A percentile compares a stretch with the other conserved stretches of the same genome.
These are phyloP conservation scores for Pipra filicauda DNA, from an alignment of 2,113 vertebrate species.

Conservation along the genomic window DNA sequence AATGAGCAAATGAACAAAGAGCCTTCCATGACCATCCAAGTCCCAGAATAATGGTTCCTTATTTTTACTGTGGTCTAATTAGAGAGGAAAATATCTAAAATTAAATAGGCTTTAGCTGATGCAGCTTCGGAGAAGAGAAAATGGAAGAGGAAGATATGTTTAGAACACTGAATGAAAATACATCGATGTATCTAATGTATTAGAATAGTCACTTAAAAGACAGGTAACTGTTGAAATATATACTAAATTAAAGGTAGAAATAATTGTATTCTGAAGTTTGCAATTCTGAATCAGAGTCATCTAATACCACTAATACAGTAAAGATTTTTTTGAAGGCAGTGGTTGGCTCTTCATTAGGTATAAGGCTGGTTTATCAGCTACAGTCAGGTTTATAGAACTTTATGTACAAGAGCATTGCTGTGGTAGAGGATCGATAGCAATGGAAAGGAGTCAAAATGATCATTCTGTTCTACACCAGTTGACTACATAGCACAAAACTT, in stretches of 20 bases:
- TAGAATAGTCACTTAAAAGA: background rate
- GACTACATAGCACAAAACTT: background rate
- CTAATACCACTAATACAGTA: background rate
- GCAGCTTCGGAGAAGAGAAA: background rate
- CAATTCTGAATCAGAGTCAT: background rate
- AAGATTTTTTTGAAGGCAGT: background rate
- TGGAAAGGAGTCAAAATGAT: background rate
- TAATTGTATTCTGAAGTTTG: background rate
- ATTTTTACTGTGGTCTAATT: background rate
- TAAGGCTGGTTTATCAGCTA: background rate
- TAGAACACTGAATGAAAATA: background rate
- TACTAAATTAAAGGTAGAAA: background rate
- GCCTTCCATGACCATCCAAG: background rate
- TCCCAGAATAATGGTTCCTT: background rate
- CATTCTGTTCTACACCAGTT: background rate
- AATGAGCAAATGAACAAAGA: background rate
- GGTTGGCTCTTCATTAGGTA: background rate
- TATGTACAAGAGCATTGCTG: background rate
- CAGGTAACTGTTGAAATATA: background rate
- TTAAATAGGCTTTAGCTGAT: background rate
- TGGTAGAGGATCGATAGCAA: background rate
- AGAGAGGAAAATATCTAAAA: background rate
- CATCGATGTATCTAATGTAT: background rate
- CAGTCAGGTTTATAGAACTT: background rate
- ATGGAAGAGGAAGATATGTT: background rate